Evolutionary conservation across 1,140 invertebrate species (phyloP).

Genomic region (Pogonomyrmex barbatus): DNA sequence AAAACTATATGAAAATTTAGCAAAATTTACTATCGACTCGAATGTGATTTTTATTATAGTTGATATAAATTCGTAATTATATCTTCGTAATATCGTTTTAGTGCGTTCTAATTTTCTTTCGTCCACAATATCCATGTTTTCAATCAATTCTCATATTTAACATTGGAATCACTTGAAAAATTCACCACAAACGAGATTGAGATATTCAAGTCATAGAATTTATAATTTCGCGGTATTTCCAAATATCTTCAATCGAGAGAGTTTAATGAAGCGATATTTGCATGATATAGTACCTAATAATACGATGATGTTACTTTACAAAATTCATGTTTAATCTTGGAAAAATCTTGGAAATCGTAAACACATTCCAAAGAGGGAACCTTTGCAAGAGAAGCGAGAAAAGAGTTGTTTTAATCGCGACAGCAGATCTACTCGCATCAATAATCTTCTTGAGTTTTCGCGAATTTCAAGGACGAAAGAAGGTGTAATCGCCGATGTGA

Average conservation of each 20-base stretch:
- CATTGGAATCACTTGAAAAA: background rate
- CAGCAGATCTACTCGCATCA: background rate
- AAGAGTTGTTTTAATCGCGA: background rate
- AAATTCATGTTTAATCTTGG: background rate
- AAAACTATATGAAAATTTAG: slow-evolving; percentile 14
- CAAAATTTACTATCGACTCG: slow-evolving; percentile 4
- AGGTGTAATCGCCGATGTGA: slow-evolving; percentile 37
- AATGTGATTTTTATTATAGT: background rate
- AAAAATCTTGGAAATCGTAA: background rate
- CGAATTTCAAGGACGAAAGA: slow-evolving; percentile 42
- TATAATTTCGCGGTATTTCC: background rate
- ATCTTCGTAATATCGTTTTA: background rate
- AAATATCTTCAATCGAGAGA: background rate
- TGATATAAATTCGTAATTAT: background rate
- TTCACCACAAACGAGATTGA: background rate
- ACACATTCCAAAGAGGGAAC: background rate
- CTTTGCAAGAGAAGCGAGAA: background rate
- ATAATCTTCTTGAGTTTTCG: background rate
- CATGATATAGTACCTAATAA: background rate
- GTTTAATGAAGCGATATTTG: background rate
- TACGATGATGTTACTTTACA: background rate
- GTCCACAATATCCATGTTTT: background rate
- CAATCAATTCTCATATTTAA: slow-evolving; percentile 1
- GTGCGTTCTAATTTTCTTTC: slow-evolving; percentile 4
- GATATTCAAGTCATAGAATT: slow-evolving; percentile 39